Evolutionary conservation across 2,113 vertebrate species (phyloP), one percentile per base, ranked within the genome.

Genomic region (Podiceps cristatus): DNA sequence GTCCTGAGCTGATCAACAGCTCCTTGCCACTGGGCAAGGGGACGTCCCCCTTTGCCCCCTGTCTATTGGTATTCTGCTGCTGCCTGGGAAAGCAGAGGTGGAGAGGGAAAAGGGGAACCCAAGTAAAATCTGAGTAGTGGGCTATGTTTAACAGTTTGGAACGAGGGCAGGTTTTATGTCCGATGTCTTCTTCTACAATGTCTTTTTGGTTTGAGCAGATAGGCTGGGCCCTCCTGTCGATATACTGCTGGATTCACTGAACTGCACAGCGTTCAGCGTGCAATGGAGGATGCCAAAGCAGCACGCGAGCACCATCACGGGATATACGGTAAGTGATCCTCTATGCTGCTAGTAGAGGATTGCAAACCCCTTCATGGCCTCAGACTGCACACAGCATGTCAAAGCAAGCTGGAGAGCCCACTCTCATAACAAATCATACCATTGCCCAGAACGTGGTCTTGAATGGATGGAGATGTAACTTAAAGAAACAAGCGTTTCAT

Each of bases 211-310:
- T 97, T 96, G 12, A 94, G 66, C 98, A 99, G 99, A 99, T 85
- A 99, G 99, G 24, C 84, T 99, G 96, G 99, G 99, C 60, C 99
- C 99, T 83, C 99, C 99, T 37, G 92, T 99, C 3, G 98, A 99
- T 84, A 98, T 99, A 75, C 95, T 98, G 89, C 96, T 99, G 97
- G 98, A 99, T 31, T 98, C 99, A 2, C 49, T 99, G 94, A 99
- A 99, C 98, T 99, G 99, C 84, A 99, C 99, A 5, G 98, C 99
- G 0, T 98, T 99, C 94, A 98, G 98, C 0, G 98, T 99, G 71
- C 99, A 98, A 75, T 99, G 99, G 99, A 99, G 98, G 94, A 99
- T 99, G 98, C 99, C 99, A 18, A 97, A 98, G 28, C 98, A 98
- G 82, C 98, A 99, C 2, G 92, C 97, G 1, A 98, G 98, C 92